Evolutionary conservation across 2,113 vertebrate genomes (phyloP), one percentile per base, ranked within the genome.

Genomic region (Brachypteracias leptosomus): DNA sequence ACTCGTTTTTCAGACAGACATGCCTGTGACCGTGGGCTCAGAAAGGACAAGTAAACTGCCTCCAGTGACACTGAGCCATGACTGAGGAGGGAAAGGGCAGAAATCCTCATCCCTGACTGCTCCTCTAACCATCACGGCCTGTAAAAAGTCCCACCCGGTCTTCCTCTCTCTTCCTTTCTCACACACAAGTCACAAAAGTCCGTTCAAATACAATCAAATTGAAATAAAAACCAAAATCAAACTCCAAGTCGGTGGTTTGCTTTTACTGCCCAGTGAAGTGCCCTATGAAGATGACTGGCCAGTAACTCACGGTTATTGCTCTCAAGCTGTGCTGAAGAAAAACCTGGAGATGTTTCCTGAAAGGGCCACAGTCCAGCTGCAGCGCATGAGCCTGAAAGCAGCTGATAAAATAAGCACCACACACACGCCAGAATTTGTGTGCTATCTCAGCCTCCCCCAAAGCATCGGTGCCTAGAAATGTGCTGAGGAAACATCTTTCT

Each of bases 1-100:
- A 21, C 25, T 35, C n/a, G 13, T 10, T 77, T 63, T 73, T 57
- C 71, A 73, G 44, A 44, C 42, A 78, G 74, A 78, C 81, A 79
- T 31, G 36, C 46, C 57, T n/a, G 47, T 0, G 3, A 78, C 55
- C 0, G 0, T 13, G 42, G 63, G 36, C 58, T 81, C 4, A 2
- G 73, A 31, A 59, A n/a, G 52, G 33, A 16, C 14, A 76, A 35
- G 11, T 44, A 42, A 49, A 46, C 11, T 47, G 35, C 65, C 33
- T 66, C 57, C 31, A 28, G 58, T 4, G 4, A 62, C 73, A 54
- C 14, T 1, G 29, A 91, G 49, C 40, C 33, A 12, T 0, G 36
- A 46, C 58, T 24, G 62, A 82, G 57, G 26, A 44, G 10, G 9
- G 40, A 36, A 68, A 44, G 47, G 24, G 10, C 28, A 68, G 26